Percentiles rank a stretch among this genome's conserved stretches.
phyloP scores from a whole-genome alignment of 2,113 vertebrate species.

The Poeciliopsis prolifica region DNA sequence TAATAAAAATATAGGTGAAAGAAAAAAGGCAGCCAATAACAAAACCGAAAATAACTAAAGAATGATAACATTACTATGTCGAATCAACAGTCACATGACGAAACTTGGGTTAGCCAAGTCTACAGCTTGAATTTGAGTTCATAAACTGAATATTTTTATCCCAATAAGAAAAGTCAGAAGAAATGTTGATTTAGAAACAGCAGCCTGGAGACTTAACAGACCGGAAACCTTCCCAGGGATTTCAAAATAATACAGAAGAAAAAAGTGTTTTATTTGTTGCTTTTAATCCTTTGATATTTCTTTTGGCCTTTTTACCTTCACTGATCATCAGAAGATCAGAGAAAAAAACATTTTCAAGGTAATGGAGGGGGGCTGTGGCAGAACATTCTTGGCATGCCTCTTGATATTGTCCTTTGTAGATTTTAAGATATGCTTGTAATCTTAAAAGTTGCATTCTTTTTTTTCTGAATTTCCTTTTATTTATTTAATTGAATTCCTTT shows the following conservation, averaged over 20 bases:
- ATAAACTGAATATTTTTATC: too few species aligned
- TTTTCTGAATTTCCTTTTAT: constrained; percentile 6
- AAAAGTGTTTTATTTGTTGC: neutral
- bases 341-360: neutral
- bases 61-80: too few species aligned
- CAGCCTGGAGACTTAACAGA: too few species aligned
- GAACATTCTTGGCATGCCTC: neutral
- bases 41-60: neutral
- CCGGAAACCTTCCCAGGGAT: too few species aligned
- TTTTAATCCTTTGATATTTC: neutral
- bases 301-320: neutral
- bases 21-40: neutral
- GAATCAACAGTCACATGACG: too few species aligned
- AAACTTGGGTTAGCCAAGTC: too few species aligned
- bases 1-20: neutral
- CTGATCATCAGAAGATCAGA: neutral
- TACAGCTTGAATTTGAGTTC: too few species aligned
- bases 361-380: neutral
- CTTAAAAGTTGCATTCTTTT: neutral
- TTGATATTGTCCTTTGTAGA: neutral
- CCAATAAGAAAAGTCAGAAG: too few species aligned
- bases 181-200: too few species aligned
- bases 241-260: neutral
- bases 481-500: neutral
- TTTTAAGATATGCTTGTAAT: neutral